Conservation (phyloP, 2,797 vertebrate species). For the Rhadinocentrus ornatus region DNA sequence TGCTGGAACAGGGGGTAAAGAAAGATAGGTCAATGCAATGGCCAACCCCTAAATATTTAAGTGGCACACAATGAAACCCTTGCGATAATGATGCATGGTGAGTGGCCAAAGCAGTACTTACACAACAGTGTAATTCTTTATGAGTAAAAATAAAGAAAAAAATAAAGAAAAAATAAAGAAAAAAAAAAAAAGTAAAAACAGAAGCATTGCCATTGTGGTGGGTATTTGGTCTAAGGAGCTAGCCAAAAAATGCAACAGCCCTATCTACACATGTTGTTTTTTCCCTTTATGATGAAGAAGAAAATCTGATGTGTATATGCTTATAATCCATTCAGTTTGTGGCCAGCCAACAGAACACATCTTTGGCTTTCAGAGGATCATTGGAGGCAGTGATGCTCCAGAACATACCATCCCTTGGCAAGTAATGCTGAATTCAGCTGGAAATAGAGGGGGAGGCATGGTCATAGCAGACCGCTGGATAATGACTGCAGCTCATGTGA, state of each 20-base stretch:
- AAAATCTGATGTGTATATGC: background rate
- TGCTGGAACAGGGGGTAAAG: no score
- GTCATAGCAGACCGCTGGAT: conserved; percentile 80
- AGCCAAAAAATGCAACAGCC: background rate
- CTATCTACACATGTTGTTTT: background rate
- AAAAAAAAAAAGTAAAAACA: background rate
- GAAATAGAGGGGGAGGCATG: conserved; percentile 55
- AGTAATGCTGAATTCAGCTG: conserved; percentile 9
- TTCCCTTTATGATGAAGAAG: background rate
- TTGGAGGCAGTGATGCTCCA: conserved; percentile 61
- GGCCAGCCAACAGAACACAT: conserved; percentile 53
- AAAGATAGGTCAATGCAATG: background rate
- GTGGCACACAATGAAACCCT: no score
- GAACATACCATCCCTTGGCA: conserved; percentile 77
- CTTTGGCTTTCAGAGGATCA: conserved; percentile 27
- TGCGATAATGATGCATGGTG: background rate
- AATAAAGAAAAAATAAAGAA: no score
- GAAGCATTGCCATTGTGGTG: background rate
- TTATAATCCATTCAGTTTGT: conserved; percentile 68
- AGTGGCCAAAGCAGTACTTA: no score
- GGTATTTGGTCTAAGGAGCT: background rate
- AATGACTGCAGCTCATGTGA: conserved; percentile 77
- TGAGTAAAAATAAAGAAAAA: no score
- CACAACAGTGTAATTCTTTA: no score
- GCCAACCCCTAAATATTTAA: background rate